Conservation (phyloP, 2,888 invertebrate genomes). For the Aphidius colemani region DNA sequence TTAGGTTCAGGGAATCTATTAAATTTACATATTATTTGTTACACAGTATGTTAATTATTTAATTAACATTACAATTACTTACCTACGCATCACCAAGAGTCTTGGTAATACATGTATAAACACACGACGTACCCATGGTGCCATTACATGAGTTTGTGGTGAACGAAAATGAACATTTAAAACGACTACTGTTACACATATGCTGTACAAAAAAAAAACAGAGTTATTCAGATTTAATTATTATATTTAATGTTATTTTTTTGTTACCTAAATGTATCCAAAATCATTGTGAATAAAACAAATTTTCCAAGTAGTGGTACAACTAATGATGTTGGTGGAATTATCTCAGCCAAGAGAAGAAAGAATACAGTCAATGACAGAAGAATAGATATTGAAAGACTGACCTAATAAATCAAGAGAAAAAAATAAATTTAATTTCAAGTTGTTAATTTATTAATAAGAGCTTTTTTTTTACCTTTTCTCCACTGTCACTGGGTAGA, state of each 20-base stretch:
- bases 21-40: not conserved
- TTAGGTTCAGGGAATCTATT: slow-evolving; percentile 37
- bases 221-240: not conserved
- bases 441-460: not conserved
- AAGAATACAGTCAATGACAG: slow-evolving; percentile 96
- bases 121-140: slow-evolving; percentile 93
- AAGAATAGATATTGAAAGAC: slow-evolving; percentile 93
- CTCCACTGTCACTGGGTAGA: slow-evolving; percentile 95
- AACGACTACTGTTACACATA: slow-evolving; percentile 94
- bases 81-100: slow-evolving; percentile 87
- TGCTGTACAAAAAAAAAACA: slow-evolving; percentile 63
- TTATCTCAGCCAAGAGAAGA: slow-evolving; percentile 86
- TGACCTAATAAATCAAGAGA: slow-evolving; percentile 66
- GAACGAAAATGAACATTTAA: slow-evolving; percentile 98
- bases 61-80: slow-evolving; percentile 27
- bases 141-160: slow-evolving; percentile 97
- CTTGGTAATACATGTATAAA: slow-evolving; percentile 96
- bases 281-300: slow-evolving; percentile 94
- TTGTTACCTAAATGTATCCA: slow-evolving; percentile 87
- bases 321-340: slow-evolving; percentile 89
- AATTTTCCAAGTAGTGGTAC: slow-evolving; percentile 93
- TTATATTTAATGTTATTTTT: not conserved
- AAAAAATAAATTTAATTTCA: not conserved
- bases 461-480: slow-evolving; percentile 73
- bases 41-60: not conserved